phyloP scores from a whole-genome alignment of 1,140 invertebrate species.

The Lepidurus couesii region DNA sequence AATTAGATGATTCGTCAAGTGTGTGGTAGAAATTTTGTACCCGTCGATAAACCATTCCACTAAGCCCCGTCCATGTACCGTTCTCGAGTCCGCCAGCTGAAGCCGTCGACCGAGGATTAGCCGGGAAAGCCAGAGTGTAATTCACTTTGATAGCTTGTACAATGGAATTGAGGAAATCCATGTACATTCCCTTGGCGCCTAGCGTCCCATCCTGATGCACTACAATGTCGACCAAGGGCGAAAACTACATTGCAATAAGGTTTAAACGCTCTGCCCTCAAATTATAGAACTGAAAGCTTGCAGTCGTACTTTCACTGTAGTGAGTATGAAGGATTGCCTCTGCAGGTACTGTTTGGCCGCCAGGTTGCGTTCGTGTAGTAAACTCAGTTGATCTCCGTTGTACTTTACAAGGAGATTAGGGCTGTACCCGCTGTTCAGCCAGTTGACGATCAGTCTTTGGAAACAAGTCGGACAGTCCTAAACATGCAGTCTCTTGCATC shows the following conservation, averaged over 20 bases:
- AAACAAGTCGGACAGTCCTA: background rate
- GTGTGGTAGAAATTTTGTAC: background rate
- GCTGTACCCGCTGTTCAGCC: background rate
- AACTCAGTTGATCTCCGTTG: background rate
- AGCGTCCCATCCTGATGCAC: background rate
- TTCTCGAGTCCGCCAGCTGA: background rate
- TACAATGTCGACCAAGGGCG: background rate
- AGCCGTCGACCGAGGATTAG: background rate
- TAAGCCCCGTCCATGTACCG: background rate
- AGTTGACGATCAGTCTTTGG: background rate
- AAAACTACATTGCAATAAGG: background rate
- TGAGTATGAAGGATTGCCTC: background rate
- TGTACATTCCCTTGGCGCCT: background rate
- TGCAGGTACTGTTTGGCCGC: background rate
- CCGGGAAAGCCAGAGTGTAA: background rate
- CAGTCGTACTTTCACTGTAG: background rate
- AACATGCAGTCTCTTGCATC: background rate
- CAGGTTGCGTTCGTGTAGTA: background rate
- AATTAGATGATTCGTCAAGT: background rate
- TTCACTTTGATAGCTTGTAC: background rate
- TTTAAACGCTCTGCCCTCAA: background rate
- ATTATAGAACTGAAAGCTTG: background rate
- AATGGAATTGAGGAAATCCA: background rate
- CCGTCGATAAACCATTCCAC: background rate
- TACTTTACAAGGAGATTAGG: background rate